Base-by-base conservation (phyloP, 37 sponge, comb jelly and placozoan species). In the Axinella damicornis region DNA sequence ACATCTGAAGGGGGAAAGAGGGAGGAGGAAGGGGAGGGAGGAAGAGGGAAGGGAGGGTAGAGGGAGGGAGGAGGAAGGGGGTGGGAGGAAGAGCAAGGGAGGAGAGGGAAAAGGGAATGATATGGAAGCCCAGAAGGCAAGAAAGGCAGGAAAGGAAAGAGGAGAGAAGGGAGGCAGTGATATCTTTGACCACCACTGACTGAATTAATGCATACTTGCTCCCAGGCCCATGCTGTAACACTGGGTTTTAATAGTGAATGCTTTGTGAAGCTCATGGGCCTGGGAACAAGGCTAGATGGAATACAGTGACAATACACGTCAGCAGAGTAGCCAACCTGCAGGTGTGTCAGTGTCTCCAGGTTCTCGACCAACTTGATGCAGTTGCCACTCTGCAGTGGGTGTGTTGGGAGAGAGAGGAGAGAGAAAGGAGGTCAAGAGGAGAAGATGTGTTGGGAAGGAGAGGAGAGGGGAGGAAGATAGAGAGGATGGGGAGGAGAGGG, bases 351-450 rank as follows among this genome's bases (percentile, higher is more conserved):
- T 34, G 80, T 71, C 1, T 78, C 83, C 28, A 94, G 61, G 41
- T 86, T 87, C 21, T 77, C 74, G 28, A 94, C 86, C 33, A 37
- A 65, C 19, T 60, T 52, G 31, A 94, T 89, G 34, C 31, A 66
- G 69, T 94, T 94, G 5, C 81, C 76, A 76, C 84, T 76, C 94
- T 92, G 59, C 33, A 73, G 55, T 24, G 27, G 35, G 20, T 0
- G 1, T 25, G 22, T 22, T 46, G 5, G 39, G 33, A 63, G 5
- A 15, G 34, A 63, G 25, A 32, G 11, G 30, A 68, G 18, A 34
- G 33, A 37, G 32, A 12, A 34, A 63, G 25, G 35, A 57, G 2
- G 28, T 11, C 28, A 58, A 2, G 21, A 31, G 59, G 69, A 27
- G 5, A 73, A 6, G 24, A 22, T n/a, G n/a, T n/a, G n/a, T n/a